A percentile compares a stretch with the other conserved stretches of the same genome.
These are phyloP conservation scores for Hymenopus coronatus DNA, from an alignment of 2,888 invertebrate species.

Conservation along the genomic window DNA sequence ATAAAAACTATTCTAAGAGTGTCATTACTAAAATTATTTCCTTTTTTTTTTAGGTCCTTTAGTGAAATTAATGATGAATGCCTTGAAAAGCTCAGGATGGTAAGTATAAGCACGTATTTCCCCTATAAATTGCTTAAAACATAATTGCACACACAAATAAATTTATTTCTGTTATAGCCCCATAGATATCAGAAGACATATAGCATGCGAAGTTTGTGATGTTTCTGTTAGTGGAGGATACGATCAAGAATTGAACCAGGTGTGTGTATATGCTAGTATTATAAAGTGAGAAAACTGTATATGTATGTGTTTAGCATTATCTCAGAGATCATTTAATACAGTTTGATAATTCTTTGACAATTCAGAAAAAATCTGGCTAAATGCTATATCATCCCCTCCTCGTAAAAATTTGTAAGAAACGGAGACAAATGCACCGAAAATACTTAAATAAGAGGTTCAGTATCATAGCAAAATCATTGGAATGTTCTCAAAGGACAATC, in stretches of 20 bases:
- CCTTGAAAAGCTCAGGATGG: constrained; percentile 78
- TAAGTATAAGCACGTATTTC: constrained; percentile 45
- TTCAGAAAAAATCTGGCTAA: no score
- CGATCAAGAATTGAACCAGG: constrained; percentile 79
- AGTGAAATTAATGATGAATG: constrained; percentile 81
- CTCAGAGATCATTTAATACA: no score
- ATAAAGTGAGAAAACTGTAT: no score
- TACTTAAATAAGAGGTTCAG: no score
- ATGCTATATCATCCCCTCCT: no score
- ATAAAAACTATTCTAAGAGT: no score
- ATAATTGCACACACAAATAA: constrained; percentile 9
- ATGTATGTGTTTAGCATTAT: no score
- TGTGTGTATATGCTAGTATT: constrained; percentile 39
- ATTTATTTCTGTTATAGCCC: constrained; percentile 56
- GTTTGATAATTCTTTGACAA: no score
- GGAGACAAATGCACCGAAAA: no score
- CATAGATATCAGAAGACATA: constrained; percentile 80
- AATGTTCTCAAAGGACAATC: no score
- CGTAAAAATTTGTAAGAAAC: no score
- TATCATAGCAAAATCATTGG: no score
- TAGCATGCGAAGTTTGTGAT: constrained; percentile 90
- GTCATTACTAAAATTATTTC: not conserved
- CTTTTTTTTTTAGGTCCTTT: constrained; percentile 60
- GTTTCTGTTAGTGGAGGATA: constrained; percentile 84
- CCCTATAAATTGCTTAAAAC: not conserved